These are phyloP conservation scores for Drosophila anceps DNA, from an alignment of 2,888 invertebrate species.

Conservation along the genomic window DNA sequence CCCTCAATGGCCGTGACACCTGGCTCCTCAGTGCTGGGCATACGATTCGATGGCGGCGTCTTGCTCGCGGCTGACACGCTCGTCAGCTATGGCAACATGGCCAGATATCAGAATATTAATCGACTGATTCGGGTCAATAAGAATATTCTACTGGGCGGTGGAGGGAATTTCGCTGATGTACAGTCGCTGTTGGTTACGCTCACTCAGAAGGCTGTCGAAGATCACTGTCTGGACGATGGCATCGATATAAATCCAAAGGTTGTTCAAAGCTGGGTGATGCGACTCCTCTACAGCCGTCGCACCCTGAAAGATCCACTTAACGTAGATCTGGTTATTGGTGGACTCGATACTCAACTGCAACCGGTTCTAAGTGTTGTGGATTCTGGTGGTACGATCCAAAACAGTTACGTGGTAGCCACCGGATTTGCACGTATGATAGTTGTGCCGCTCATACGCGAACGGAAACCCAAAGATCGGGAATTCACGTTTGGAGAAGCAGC, in stretches of 20 bases:
- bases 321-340: slow-evolving; percentile 97
- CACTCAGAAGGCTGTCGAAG: slow-evolving; percentile 90
- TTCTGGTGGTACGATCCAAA: slow-evolving; percentile 95
- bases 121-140: slow-evolving; percentile 95
- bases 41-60: slow-evolving; percentile 94
- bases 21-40: slow-evolving; percentile 95
- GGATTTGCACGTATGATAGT: slow-evolving; percentile 96
- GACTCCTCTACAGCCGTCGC: slow-evolving; percentile 95
- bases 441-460: slow-evolving; percentile 92
- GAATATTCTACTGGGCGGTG: slow-evolving; percentile 93
- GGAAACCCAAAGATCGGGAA: slow-evolving; percentile 86
- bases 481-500: slow-evolving; percentile 87
- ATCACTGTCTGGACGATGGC: slow-evolving; percentile 94
- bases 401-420: slow-evolving; percentile 94
- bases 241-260: slow-evolving; percentile 94
- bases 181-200: slow-evolving; percentile 88
- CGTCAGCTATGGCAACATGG: slow-evolving; percentile 96
- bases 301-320: slow-evolving; percentile 97
- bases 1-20: slow-evolving; percentile 88
- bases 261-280: slow-evolving; percentile 96
- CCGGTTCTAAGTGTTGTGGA: slow-evolving; percentile 96
- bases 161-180: slow-evolving; percentile 98
- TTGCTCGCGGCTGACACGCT: slow-evolving; percentile 96
- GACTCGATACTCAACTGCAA: slow-evolving; percentile 89
- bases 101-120: slow-evolving; percentile 93